Percentiles rank a stretch among this genome's conserved stretches.
Conservation (phyloP, 2,888 invertebrate species). For the Pheosia tremula region DNA sequence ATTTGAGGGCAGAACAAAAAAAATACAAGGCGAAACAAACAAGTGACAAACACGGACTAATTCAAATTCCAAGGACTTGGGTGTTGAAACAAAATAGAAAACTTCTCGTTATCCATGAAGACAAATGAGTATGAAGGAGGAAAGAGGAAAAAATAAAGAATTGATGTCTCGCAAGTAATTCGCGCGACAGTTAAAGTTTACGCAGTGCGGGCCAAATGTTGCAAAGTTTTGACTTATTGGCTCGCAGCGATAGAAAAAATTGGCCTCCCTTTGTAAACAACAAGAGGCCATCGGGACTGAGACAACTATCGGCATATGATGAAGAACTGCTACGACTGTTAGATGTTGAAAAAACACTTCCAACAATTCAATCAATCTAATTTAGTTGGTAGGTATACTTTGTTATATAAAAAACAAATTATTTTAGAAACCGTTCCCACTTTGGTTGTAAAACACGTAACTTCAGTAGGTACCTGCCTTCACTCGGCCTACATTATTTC, state of each 20-base stretch:
- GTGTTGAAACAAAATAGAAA: conserved; percentile 25
- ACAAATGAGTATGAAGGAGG: conserved; percentile 43
- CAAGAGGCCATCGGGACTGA: conserved; percentile 22
- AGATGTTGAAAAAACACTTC: background rate
- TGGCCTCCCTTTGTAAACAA: conserved; percentile 41
- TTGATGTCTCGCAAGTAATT: conserved; percentile 58
- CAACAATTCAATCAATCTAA: background rate
- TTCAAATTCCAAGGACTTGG: conserved; percentile 22
- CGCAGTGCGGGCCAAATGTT: conserved; percentile 26
- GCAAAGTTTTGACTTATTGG: conserved; percentile 50
- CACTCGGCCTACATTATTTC: background rate
- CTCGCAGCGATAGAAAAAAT: conserved; percentile 30
- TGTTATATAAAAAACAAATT: background rate
- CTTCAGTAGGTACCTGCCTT: background rate
- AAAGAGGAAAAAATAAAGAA: conserved; percentile 49
- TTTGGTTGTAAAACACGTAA: background rate
- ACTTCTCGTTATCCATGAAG: conserved; percentile 33
- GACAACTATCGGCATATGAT: conserved; percentile 7
- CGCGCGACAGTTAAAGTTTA: conserved; percentile 48
- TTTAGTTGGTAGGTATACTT: background rate
- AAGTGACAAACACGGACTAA: conserved; percentile 29
- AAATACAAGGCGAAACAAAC: conserved; percentile 24
- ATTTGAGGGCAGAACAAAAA: background rate
- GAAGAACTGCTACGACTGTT: background rate
- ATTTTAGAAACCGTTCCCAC: background rate